A percentile compares a stretch with the other conserved stretches of the same genome.
These are phyloP conservation scores for Ochotona curzoniae DNA, from an alignment of 2,113 vertebrate genomes.

Conservation along the genomic window DNA sequence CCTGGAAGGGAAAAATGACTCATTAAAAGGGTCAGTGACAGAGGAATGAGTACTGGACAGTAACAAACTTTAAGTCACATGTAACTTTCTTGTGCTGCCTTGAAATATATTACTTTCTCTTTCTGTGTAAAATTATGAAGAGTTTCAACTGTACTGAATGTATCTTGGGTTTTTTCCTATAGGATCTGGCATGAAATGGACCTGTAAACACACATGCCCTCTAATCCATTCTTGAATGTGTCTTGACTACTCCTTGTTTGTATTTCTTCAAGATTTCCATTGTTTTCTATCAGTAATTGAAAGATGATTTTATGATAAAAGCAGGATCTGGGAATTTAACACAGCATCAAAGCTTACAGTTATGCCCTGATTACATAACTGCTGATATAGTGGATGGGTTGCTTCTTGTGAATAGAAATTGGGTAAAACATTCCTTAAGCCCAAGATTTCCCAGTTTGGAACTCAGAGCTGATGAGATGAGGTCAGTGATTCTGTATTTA, in stretches of 20 bases:
- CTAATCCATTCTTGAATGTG: neutral
- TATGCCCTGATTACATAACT: slow-evolving; percentile 47
- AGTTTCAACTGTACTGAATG: neutral
- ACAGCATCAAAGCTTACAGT: slow-evolving; percentile 38
- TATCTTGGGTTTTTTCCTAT: neutral
- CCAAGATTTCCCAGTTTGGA: slow-evolving; percentile 34
- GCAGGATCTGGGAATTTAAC: slow-evolving; percentile 37
- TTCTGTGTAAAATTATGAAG: neutral
- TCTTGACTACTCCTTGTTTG: neutral
- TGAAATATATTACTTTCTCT: neutral
- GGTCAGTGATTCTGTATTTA: neutral
- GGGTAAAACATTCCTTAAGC: slow-evolving; percentile 33
- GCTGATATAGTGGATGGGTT: slow-evolving; percentile 25
- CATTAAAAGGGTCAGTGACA: neutral
- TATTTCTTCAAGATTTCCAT: slow-evolving; percentile 25
- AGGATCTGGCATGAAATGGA: neutral
- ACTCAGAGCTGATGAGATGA: slow-evolving; percentile 34
- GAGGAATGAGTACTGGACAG: neutral
- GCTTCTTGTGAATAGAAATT: slow-evolving; percentile 48
- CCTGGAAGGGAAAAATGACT: neutral
- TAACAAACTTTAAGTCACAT: neutral
- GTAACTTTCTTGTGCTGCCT: neutral
- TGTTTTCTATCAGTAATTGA: slow-evolving; percentile 7
- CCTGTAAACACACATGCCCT: neutral
- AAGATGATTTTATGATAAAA: slow-evolving; percentile 9